Percentiles rank a stretch among this genome's conserved stretches.
These are phyloP conservation scores for Hylaeus anthracinus DNA, from an alignment of 1,140 invertebrate genomes.

Conservation along the genomic window DNA sequence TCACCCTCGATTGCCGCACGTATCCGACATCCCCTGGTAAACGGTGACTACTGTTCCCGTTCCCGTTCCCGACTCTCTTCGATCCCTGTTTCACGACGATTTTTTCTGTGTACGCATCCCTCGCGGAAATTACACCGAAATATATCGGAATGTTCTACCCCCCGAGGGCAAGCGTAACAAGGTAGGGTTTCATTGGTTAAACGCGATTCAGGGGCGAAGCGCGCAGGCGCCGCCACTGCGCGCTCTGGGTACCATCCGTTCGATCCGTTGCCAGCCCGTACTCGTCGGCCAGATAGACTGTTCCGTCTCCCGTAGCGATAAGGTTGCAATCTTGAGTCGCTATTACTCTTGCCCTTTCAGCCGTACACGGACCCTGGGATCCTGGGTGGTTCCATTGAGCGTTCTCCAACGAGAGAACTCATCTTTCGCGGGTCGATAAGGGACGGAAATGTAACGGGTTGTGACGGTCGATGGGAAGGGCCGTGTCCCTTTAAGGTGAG, in stretches of 20 bases:
- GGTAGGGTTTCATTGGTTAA: slow-evolving; percentile 43
- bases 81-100: neutral
- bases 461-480: neutral
- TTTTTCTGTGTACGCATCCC: neutral
- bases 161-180: slow-evolving; percentile 19
- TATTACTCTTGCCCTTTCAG: neutral
- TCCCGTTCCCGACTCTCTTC: neutral
- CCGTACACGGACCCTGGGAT: neutral
- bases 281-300: slow-evolving; percentile 46
- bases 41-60: neutral
- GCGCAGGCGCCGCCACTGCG: slow-evolving; percentile 53
- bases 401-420: neutral
- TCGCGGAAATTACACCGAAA: slow-evolving; percentile 33
- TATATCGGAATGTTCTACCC: slow-evolving; percentile 38
- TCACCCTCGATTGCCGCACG: no score
- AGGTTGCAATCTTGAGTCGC: neutral
- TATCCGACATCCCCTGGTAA: neutral
- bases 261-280: slow-evolving; percentile 57
- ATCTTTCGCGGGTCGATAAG: neutral
- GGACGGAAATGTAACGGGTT: neutral
- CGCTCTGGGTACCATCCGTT: slow-evolving; percentile 54
- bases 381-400: no score
- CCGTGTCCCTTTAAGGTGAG: slow-evolving; percentile 43
- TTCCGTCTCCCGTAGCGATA: slow-evolving; percentile 49
- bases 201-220: slow-evolving; percentile 41